These are phyloP conservation scores for Drosophila ustulata DNA, from an alignment of 2,888 invertebrate genomes.

Conservation along the genomic window DNA sequence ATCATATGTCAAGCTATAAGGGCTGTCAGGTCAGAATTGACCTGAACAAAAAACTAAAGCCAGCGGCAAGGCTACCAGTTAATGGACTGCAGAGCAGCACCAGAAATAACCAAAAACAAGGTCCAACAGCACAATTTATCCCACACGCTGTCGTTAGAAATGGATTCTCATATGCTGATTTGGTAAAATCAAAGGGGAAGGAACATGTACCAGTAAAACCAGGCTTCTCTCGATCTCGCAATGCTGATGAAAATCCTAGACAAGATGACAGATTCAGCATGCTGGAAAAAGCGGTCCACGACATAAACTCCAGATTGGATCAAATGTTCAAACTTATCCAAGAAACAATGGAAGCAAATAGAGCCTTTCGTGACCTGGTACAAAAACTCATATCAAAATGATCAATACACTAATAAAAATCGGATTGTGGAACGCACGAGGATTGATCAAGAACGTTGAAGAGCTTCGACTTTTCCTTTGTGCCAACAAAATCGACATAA, in stretches of 20 bases:
- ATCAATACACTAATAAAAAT: too few species aligned
- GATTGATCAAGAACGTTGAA: too few species aligned
- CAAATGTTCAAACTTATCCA: constrained; percentile 22
- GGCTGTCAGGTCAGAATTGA: constrained; percentile 3
- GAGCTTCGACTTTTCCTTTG: too few species aligned
- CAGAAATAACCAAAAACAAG: not conserved
- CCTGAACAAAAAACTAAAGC: constrained; percentile 14
- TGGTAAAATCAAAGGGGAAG: not conserved
- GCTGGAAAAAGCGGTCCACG: constrained; percentile 6
- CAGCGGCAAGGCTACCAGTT: constrained; percentile 1
- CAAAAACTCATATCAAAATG: too few species aligned
- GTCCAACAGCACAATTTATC: constrained; percentile 3
- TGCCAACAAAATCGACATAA: too few species aligned
- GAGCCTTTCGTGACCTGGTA: not conserved
- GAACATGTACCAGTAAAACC: too few species aligned
- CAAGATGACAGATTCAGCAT: not conserved
- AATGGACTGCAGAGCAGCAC: not conserved
- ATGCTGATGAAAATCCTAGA: not conserved
- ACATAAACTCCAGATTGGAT: constrained; percentile 13
- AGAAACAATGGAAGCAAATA: constrained; percentile 13
- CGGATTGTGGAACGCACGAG: too few species aligned
- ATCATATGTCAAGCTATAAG: not conserved
- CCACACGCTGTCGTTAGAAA: constrained; percentile 3
- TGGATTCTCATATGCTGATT: constrained; percentile 10
- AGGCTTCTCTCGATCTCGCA: too few species aligned